Evolutionary conservation across 2,113 vertebrate genomes (phyloP), one percentile per base, ranked within the genome.

Genomic region (Saimiri boliviensis): DNA sequence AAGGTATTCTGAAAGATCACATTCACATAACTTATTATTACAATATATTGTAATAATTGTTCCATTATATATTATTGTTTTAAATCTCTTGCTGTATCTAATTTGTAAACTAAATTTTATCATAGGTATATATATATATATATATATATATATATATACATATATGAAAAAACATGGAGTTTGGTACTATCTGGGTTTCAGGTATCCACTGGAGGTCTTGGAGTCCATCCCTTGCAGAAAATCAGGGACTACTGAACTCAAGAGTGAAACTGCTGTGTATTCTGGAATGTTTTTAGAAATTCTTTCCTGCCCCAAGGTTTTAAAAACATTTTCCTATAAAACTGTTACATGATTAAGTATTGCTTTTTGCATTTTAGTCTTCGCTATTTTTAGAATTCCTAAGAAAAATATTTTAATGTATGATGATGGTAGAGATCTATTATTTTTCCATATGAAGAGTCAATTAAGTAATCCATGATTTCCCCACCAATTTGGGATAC

Each of bases 251-350:
- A 47, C 42, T 17, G 27, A 47, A 81, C 66, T 92, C 16, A 49
- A 85, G 27, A 84, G 14, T 30, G 23, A 17, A 73, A 80, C 10
- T 40, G 19, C 32, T 83, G 17, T 49, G 45, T 94, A 92, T 83
- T 85, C 88, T 96, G 70, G 71, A 91, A 90, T 92, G 45, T 74
- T 93, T 93, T 93, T 84, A 83, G 40, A 96, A 90, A 52, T 92
- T 93, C 49, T 81, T 83, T 93, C 54, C 52, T 83, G 58, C 9
- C 21, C 20, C 21, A 92, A 74, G 37, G 27, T 90, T 93, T 94
- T 58, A 60, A 94, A 89, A 91, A 76, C 47, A 82, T 68, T 37
- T 42, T 77, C 45, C 21, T 87, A 68, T 47, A 70, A 80, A 94
- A 74, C 63, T 84, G 30, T 94, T 56, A 35, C 6, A 66, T 80